Evolutionary conservation across 2,113 vertebrate species (phyloP), one percentile per base, ranked within the genome.

Genomic region (Nesoenas mayeri): DNA sequence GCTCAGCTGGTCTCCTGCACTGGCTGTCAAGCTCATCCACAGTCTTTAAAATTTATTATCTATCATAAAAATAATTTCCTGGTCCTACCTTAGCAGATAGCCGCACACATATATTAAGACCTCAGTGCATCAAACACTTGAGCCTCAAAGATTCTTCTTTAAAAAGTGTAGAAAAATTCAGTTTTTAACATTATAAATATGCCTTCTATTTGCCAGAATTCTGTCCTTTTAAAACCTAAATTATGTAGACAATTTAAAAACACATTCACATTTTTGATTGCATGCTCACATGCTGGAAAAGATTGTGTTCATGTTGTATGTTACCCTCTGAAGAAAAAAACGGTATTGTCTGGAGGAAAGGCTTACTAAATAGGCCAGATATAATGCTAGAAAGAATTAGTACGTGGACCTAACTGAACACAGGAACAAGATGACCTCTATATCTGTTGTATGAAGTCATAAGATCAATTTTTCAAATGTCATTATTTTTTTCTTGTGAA

Each of bases 11-110:
- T 58, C 44, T 73, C 15, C 34, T 60, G 9, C 6, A 57, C 15
- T 9, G 28, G 9, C 15, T 62, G 31, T 51, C 11, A 62, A 56
- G 17, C 3, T 82, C 26, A 40, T 28, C 9, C 29, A 42, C 18
- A 57, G 17, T 5, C 2, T 60, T 6, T 19, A 60, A 81, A 71
- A 20, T 84, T 40, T 74, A 22, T 71, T 7, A 25, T 15, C 29
- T 47, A 8, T 56, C 21, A 51, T 36, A 42, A 0, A 0, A 54
- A n/a, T 44, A 57, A 31, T 12, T 50, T 75, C 6, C 60, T 1
- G 0, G 6, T 44, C 15, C 5, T 84, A 28, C 26, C 9, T 73
- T 62, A 61, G 2, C 4, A 69, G 8, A 60, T 79, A 72, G 8
- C 6, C 42, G 6, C 32, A 67, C 0, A 1, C 5, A 4, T 69